Conservation (phyloP, 92 coral and sea anemone genomes). For the Metridium senile region DNA sequence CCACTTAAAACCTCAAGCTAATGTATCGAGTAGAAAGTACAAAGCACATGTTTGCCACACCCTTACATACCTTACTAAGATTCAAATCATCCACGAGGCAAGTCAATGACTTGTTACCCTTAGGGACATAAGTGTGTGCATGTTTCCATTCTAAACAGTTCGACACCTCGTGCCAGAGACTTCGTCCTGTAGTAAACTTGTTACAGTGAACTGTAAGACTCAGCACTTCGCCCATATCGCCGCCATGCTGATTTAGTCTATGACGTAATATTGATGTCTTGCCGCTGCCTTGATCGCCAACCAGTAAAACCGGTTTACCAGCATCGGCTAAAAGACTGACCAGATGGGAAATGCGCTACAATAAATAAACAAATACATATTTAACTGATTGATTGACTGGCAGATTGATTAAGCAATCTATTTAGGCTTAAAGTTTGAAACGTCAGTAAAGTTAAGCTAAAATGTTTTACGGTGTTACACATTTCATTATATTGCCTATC, state of each 20-base stretch:
- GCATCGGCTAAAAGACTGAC: conserved; percentile 94
- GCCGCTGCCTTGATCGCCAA: conserved; percentile 97
- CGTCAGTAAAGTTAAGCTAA: too few relatives aligned
- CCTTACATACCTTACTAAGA: conserved; percentile 80
- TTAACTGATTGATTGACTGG: too few relatives aligned
- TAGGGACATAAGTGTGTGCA: conserved; percentile 93
- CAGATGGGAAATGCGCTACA: conserved; percentile 91
- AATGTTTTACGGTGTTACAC: too few relatives aligned
- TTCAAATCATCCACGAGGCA: conserved; percentile 93
- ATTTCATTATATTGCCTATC: too few relatives aligned
- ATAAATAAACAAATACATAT: too few relatives aligned
- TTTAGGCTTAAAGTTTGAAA: too few relatives aligned
- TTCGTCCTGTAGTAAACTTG: conserved; percentile 88
- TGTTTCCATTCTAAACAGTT: conserved; percentile 96
- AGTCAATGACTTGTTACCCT: conserved; percentile 89
- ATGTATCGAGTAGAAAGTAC: too few relatives aligned
- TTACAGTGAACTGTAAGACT: conserved; percentile 90
- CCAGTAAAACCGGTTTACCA: conserved; percentile 93
- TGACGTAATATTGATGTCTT: conserved; percentile 94
- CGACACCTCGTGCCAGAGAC: conserved; percentile 87
- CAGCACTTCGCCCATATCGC: conserved; percentile 89
- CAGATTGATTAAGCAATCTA: too few relatives aligned
- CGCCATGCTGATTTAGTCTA: conserved; percentile 89
- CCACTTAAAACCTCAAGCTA: not conserved
- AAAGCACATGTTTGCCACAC: too few relatives aligned